Base-by-base conservation (phyloP, 2,113 vertebrate species). In the Edolisoma coerulescens region DNA sequence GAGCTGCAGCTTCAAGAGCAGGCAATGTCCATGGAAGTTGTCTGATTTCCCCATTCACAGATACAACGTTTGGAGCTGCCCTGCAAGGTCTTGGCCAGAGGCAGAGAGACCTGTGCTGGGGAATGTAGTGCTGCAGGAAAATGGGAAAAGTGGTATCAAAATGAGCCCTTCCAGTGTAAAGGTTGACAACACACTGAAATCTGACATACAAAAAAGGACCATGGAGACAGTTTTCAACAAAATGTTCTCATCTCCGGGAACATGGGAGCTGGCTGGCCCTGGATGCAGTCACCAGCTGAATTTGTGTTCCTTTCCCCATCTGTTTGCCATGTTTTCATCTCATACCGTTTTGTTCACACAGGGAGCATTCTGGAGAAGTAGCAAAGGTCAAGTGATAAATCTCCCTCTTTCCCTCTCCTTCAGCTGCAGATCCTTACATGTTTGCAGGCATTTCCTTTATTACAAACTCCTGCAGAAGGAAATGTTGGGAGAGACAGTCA, bases 241-340 rank as follows among this genome's bases (percentile, higher is more conserved):
- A 92, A 87, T 20, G 42, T 70, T 95, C 42, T 53, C 20, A 35
- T 30, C 14, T 65, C 70, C 83, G 73, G 45, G 54, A 79, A 64
- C 12, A 28, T 1, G 7, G 39, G 68, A 85, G 33, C 83, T 89
- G 63, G 24, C 64, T 89, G 16, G 20, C 76, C 41, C 39, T 60
- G 80, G 70, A 56, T 7, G 1, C 7, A 47, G 21, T 88, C 69
- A 64, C 59, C 81, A 63, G 44, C 42, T 61, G 95, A 94, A 80
- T 88, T 84, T 94, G 64, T 76, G 24, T 80, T 69, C 15, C 45
- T 96, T 32, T 79, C 49, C 44, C 56, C 92, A 94, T 96, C 93
- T 96, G 96, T 92, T 97, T 95, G 96, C 81, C 77, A 54, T 95
- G 97, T 90, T 87, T 84, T 92, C 74, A 32, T 67, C 60, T 85